Conservation (phyloP, 2,888 invertebrate genomes). For the Cantharis lateralis region DNA sequence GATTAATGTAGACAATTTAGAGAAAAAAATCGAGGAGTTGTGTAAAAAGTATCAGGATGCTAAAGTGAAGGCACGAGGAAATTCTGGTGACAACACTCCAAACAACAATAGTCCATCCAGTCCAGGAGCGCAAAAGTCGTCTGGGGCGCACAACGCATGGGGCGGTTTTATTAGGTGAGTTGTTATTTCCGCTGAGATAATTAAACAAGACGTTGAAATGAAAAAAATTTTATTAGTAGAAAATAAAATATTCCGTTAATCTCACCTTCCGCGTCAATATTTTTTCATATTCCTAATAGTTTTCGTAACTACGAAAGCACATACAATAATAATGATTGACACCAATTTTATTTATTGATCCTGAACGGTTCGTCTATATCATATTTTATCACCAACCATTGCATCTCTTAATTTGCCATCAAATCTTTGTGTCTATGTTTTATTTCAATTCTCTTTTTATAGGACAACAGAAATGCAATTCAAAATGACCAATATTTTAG, state of each 20-base stretch:
- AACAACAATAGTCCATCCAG: constrained; percentile 53
- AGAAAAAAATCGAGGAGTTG: constrained; percentile 74
- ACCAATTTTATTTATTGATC: no score
- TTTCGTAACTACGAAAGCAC: no score
- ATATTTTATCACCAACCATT: not conserved
- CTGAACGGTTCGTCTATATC: no score
- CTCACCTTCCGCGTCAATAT: no score
- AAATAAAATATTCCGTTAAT: no score
- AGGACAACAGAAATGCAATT: not conserved
- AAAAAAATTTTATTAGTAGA: no score
- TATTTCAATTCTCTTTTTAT: not conserved
- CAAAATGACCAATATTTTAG: not conserved
- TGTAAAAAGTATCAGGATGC: constrained; percentile 73
- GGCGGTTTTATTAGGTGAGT: constrained; percentile 67
- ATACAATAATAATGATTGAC: no score
- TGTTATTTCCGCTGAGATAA: no score
- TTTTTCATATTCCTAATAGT: no score
- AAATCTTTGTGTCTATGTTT: not conserved
- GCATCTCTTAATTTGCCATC: not conserved
- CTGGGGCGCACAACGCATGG: constrained; percentile 68
- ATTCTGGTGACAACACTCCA: constrained; percentile 59
- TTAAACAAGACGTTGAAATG: no score
- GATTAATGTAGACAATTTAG: constrained; percentile 74
- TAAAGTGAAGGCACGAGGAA: constrained; percentile 60
- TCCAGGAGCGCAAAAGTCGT: constrained; percentile 60